Base-by-base conservation (phyloP, 2,797 vertebrate species). In the Bradypodion ventrale region DNA sequence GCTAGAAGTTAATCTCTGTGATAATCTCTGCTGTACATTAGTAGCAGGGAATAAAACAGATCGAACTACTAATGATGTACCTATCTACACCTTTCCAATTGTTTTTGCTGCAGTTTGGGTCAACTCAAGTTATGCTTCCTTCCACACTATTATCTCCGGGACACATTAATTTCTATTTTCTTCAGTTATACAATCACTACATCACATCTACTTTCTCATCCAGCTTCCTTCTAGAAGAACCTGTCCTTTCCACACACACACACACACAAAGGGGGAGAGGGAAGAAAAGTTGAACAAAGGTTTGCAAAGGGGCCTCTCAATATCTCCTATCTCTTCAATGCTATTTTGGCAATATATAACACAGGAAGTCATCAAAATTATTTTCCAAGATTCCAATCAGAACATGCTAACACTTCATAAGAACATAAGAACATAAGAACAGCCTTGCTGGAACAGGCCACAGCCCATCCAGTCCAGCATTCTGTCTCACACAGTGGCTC, bases 401-500 rank as follows among this genome's bases (percentile, higher is more conserved):
- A 68, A 77, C 75, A 75, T 5, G 85, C 79, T 66, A 44, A 52
- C 35, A n/a, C 23, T 62, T 25, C n/a, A n/a, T n/a, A n/a, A n/a
- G n/a, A n/a, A n/a, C n/a, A n/a, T n/a, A n/a, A n/a, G n/a, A n/a
- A n/a, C n/a, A n/a, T n/a, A n/a, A n/a, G n/a, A n/a, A n/a, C n/a
- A n/a, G n/a, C n/a, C n/a, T n/a, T n/a, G n/a, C n/a, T n/a, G n/a
- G n/a, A n/a, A n/a, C n/a, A n/a, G n/a, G n/a, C n/a, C n/a, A n/a
- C n/a, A n/a, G n/a, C n/a, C n/a, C n/a, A n/a, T n/a, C n/a, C n/a
- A n/a, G n/a, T n/a, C n/a, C n/a, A n/a, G n/a, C n/a, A n/a, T n/a
- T n/a, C n/a, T n/a, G n/a, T n/a, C n/a, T n/a, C n/a, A n/a, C n/a
- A n/a, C n/a, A n/a, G n/a, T n/a, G n/a, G n/a, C n/a, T n/a, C n/a